Conservation (phyloP, 2,797 vertebrate genomes). For the Hephaestus fuliginosus region DNA sequence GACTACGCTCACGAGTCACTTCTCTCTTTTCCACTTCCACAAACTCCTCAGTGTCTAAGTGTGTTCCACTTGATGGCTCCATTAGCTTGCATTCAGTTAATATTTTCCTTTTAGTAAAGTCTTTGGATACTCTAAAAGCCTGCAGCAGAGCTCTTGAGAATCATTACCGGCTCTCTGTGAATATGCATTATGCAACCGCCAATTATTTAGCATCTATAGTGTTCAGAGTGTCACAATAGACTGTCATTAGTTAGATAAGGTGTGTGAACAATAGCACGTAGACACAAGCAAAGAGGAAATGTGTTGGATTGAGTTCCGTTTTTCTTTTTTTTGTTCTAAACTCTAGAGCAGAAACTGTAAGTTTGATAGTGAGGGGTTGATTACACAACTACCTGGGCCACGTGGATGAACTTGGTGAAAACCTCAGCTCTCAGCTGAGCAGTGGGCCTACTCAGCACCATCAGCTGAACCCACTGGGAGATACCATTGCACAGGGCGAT, state of each 20-base stretch:
- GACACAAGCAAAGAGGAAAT: conserved; percentile 49
- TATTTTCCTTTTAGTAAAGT: conserved; percentile 52
- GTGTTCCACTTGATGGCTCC: conserved; percentile 51
- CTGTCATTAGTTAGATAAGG: conserved; percentile 28
- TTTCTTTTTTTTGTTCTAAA: neutral
- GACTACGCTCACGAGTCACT: conserved; percentile 34
- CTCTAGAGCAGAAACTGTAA: conserved; percentile 41
- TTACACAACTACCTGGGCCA: conserved; percentile 90
- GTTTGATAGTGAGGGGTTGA: neutral
- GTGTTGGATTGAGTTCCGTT: neutral
- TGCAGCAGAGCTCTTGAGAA: conserved; percentile 58
- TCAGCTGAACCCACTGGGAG: conserved; percentile 98
- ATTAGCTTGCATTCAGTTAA: conserved; percentile 67
- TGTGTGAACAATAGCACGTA: conserved; percentile 19
- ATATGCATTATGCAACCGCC: conserved; percentile 54
- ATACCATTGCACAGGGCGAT: conserved; percentile 95
- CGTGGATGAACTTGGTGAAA: conserved; percentile 96
- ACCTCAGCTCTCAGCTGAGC: conserved; percentile 97
- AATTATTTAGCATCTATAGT: conserved; percentile 43
- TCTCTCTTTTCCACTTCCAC: conserved; percentile 42
- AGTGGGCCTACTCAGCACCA: conserved; percentile 96
- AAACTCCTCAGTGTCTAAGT: conserved; percentile 30
- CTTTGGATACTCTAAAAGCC: conserved; percentile 59
- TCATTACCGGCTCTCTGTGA: conserved; percentile 59
- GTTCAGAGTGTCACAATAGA: conserved; percentile 33